phyloP scores from a whole-genome alignment of 2,113 vertebrate species.

The Oryzias celebensis region DNA sequence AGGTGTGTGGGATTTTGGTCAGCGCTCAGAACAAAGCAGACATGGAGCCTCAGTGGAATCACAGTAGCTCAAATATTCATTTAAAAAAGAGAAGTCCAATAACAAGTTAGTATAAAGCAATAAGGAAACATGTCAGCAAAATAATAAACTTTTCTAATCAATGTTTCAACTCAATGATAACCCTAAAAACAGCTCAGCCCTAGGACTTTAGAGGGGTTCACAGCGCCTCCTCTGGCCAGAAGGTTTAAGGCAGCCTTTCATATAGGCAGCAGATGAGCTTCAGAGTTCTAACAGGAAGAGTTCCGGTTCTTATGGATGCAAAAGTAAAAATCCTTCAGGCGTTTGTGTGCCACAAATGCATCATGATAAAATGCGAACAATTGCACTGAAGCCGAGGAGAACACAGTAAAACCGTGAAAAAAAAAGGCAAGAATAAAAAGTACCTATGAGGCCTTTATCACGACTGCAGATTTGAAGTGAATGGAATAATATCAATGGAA shows the following conservation, averaged over 20 bases:
- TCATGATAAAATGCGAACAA: slow-evolving; percentile 42
- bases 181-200: neutral
- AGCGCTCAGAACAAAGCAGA: too few species aligned
- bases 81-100: too few species aligned
- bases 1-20: too few species aligned
- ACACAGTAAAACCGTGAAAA: slow-evolving; percentile 23
- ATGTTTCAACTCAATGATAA: neutral
- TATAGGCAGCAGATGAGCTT: slow-evolving; percentile 27
- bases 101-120: too few species aligned
- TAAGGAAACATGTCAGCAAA: too few species aligned
- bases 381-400: slow-evolving; percentile 20
- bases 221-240: slow-evolving; percentile 20
- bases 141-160: too few species aligned
- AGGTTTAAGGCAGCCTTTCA: slow-evolving; percentile 16
- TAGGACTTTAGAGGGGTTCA: neutral
- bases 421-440: neutral
- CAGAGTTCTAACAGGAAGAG: slow-evolving; percentile 22
- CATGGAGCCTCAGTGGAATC: too few species aligned
- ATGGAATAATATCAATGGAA: slow-evolving; percentile 51
- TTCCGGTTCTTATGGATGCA: slow-evolving; percentile 29
- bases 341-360: slow-evolving; percentile 30
- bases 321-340: slow-evolving; percentile 56
- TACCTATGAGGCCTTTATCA: slow-evolving; percentile 4
- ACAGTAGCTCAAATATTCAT: too few species aligned
- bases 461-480: slow-evolving; percentile 1